Conservation (phyloP, 2,888 invertebrate genomes). For the Plemyria rubiginata region DNA sequence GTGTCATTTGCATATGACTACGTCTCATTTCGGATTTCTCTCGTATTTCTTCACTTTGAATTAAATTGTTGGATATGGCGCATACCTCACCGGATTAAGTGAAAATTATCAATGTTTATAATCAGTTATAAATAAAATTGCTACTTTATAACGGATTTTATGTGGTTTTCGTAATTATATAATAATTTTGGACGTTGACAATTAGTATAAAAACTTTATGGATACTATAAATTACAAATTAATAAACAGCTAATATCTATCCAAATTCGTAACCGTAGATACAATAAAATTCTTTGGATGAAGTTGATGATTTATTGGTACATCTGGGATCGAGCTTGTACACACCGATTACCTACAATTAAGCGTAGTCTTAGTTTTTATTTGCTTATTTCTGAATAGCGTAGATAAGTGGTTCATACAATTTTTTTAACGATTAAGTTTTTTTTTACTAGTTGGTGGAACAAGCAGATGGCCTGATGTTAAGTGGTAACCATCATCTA, state of each 20-base stretch:
- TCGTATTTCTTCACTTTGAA: constrained; percentile 53
- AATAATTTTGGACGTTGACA: constrained; percentile 36
- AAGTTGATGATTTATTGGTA: constrained; percentile 12
- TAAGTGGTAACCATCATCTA: too few species aligned
- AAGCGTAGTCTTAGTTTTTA: too few species aligned
- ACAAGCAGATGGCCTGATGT: too few species aligned
- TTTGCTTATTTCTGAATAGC: too few species aligned
- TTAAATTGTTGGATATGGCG: constrained; percentile 55
- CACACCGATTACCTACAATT: too few species aligned
- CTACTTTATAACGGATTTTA: constrained; percentile 56
- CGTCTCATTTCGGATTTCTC: constrained; percentile 69
- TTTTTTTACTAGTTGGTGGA: too few species aligned
- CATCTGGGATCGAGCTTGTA: background rate
- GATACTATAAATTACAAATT: constrained; percentile 31
- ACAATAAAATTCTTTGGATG: constrained; percentile 12
- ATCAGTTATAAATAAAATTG: constrained; percentile 55
- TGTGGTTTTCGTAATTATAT: constrained; percentile 52
- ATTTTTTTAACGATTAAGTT: too few species aligned
- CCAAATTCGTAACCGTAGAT: constrained; percentile 16
- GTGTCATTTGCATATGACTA: constrained; percentile 62
- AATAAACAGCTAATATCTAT: constrained; percentile 26
- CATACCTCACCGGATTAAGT: constrained; percentile 61
- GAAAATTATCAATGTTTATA: constrained; percentile 69
- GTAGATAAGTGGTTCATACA: too few species aligned
- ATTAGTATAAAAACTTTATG: constrained; percentile 36